A percentile compares a stretch with the other conserved stretches of the same genome.
These are phyloP conservation scores for Drosophila navojoa DNA, from an alignment of 1,140 invertebrate species.

Conservation along the genomic window DNA sequence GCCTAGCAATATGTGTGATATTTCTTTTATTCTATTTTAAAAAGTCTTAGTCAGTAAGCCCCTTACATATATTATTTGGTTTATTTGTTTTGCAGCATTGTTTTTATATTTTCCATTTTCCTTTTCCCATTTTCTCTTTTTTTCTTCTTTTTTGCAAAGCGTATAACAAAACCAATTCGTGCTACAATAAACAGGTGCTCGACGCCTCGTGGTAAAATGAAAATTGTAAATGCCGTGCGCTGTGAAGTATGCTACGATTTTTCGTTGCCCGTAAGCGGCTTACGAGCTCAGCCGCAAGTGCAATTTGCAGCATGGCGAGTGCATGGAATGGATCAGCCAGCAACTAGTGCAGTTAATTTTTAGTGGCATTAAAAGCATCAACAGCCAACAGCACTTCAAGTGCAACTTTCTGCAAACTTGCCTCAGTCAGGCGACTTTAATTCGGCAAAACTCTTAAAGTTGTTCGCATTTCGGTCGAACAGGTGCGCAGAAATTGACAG, in stretches of 20 bases:
- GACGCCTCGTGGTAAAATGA: slow-evolving; percentile 3
- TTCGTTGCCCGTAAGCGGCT: slow-evolving; percentile 47
- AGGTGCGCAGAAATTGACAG: slow-evolving; percentile 54
- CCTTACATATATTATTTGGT: slow-evolving; percentile 11
- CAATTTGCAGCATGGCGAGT: slow-evolving; percentile 57
- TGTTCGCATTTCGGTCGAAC: slow-evolving; percentile 27
- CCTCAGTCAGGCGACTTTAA: background rate
- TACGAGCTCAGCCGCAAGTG: slow-evolving; percentile 48
- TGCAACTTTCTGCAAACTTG: background rate
- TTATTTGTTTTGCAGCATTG: background rate
- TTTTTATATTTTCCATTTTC: background rate
- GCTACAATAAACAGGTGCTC: slow-evolving; percentile 9
- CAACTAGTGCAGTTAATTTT: slow-evolving; percentile 51
- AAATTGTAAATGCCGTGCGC: slow-evolving; percentile 25
- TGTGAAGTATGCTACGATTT: slow-evolving; percentile 44
- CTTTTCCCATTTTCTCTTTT: background rate
- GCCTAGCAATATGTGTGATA: background rate
- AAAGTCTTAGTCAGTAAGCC: slow-evolving; percentile 24
- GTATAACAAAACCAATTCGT: slow-evolving; percentile 12
- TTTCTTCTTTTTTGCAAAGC: background rate
- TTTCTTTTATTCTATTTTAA: slow-evolving; percentile 30
- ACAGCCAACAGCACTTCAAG: background rate
- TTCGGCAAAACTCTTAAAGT: slow-evolving; percentile 2
- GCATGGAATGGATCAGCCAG: slow-evolving; percentile 40
- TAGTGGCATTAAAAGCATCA: slow-evolving; percentile 11